phyloP scores from a whole-genome alignment of 23 tunicate genomes.

The Phallusia fumigata region DNA sequence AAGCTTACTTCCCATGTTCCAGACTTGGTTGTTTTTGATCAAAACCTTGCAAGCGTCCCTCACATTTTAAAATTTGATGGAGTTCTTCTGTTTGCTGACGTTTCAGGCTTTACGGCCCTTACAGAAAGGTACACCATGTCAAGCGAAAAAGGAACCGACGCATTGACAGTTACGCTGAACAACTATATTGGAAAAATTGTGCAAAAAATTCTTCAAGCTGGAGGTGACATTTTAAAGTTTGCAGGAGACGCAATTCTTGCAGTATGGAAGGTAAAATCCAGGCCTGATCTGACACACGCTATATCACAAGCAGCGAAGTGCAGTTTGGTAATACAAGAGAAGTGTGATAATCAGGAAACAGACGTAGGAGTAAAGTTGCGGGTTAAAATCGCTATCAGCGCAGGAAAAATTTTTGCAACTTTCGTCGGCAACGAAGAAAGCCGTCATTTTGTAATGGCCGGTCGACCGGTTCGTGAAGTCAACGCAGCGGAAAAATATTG shows the following conservation, averaged over 20 bases:
- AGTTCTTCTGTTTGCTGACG: constrained; percentile 95
- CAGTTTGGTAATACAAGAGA: constrained; percentile 77
- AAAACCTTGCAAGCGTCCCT: constrained; percentile 61
- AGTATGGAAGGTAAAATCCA: constrained; percentile 83
- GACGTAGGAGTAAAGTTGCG: constrained; percentile 96
- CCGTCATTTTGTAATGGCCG: constrained; percentile 91
- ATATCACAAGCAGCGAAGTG: constrained; percentile 79
- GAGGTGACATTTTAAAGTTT: constrained; percentile 94
- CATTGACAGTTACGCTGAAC: constrained; percentile 84
- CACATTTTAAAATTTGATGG: constrained; percentile 81
- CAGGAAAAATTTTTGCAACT: constrained; percentile 91
- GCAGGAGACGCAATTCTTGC: constrained; percentile 99
- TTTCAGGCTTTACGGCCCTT: constrained; percentile 96
- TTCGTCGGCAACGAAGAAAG: constrained; percentile 84
- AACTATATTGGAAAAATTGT: constrained; percentile 90
- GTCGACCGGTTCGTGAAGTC: constrained; percentile 93
- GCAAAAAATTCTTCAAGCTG: constrained; percentile 64
- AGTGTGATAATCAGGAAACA: constrained; percentile 90
- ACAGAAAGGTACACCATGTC: constrained; percentile 90
- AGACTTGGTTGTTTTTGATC: constrained; percentile 81
- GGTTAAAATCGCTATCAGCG: constrained; percentile 96
- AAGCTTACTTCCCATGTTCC: constrained; percentile 77
- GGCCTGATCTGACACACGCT: constrained; percentile 65
- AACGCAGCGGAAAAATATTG: constrained; percentile 98
- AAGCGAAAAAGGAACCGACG: constrained; percentile 90